Evolutionary conservation across 2,888 invertebrate genomes (phyloP).

Genomic region (Megastigmus dorsalis): DNA sequence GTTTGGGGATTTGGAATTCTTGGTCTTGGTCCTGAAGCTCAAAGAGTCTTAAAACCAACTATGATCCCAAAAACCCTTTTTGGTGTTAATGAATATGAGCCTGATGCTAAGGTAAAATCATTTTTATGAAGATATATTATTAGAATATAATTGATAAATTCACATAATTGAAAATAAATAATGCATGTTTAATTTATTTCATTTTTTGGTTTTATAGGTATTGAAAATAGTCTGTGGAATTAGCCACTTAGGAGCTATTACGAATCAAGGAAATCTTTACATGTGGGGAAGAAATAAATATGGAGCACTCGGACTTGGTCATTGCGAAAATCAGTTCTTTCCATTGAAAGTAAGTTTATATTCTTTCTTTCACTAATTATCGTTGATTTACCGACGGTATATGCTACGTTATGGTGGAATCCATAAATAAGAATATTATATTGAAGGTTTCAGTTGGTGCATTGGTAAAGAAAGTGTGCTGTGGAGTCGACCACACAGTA

Average conservation of each 20-base stretch:
- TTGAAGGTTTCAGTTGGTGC: slow-evolving; percentile 83
- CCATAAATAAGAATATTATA: slow-evolving; percentile 30
- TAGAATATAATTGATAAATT: not conserved
- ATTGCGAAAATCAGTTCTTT: slow-evolving; percentile 88
- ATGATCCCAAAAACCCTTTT: slow-evolving; percentile 88
- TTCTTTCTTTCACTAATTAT: not conserved
- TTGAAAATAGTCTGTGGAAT: slow-evolving; percentile 83
- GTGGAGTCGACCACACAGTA: slow-evolving; percentile 91
- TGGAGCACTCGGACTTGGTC: slow-evolving; percentile 89
- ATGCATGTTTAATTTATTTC: slow-evolving; percentile 10
- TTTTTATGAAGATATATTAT: slow-evolving; percentile 7
- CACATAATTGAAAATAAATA: not conserved
- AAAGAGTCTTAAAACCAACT: slow-evolving; percentile 81
- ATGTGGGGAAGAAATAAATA: slow-evolving; percentile 94
- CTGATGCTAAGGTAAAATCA: slow-evolving; percentile 75
- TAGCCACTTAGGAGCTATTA: slow-evolving; percentile 87
- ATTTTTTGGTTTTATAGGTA: slow-evolving; percentile 58
- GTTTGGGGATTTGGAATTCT: slow-evolving; percentile 96
- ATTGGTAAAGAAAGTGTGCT: slow-evolving; percentile 82
- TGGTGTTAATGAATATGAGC: slow-evolving; percentile 89
- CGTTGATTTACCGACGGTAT: slow-evolving; percentile 23
- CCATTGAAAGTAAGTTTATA: slow-evolving; percentile 82
- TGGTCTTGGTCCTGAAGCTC: slow-evolving; percentile 89
- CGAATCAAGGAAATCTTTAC: slow-evolving; percentile 88
- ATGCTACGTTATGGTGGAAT: no score